Percentiles rank a stretch among this genome's conserved stretches.
phyloP scores from a whole-genome alignment of 2,113 vertebrate genomes.

The Cyanoramphus novaezelandiae region DNA sequence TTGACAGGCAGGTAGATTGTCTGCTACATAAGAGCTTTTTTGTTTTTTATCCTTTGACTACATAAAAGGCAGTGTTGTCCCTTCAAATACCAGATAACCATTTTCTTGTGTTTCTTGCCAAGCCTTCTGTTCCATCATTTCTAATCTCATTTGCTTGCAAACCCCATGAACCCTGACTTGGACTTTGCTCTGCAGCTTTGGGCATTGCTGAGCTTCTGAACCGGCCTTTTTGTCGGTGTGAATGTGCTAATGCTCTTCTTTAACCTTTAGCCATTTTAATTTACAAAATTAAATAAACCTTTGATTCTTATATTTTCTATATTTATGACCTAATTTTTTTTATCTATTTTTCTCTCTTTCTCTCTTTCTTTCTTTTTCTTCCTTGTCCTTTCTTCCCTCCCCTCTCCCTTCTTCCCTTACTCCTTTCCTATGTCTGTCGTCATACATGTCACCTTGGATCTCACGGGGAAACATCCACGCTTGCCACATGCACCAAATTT shows the following conservation, averaged over 20 bases:
- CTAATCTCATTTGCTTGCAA: constrained; percentile 72
- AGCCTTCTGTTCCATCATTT: constrained; percentile 49
- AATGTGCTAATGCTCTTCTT: constrained; percentile 66
- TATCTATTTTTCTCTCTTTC: constrained; percentile 82
- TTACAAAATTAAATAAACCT: constrained; percentile 82
- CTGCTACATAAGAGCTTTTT: neutral
- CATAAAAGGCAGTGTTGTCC: constrained; percentile 11
- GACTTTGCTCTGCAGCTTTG: constrained; percentile 72
- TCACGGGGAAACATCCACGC: constrained; percentile 82
- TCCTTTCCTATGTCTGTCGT: constrained; percentile 73
- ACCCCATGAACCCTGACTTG: constrained; percentile 28
- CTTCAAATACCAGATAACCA: neutral
- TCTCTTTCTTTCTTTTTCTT: constrained; percentile 51
- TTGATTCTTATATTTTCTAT: constrained; percentile 87
- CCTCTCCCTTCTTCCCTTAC: constrained; percentile 57
- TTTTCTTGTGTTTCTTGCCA: neutral
- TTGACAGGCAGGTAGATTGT: neutral
- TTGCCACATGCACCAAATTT: constrained; percentile 73
- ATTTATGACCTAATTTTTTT: constrained; percentile 96
- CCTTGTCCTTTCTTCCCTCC: constrained; percentile 48
- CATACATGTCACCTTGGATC: constrained; percentile 84
- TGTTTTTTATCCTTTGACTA: neutral
- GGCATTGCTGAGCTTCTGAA: constrained; percentile 74
- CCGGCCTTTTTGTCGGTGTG: constrained; percentile 50
- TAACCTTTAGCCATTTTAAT: constrained; percentile 80